phyloP scores from a whole-genome alignment of 2,888 invertebrate genomes.

The Dasysyrphus tricinctus region DNA sequence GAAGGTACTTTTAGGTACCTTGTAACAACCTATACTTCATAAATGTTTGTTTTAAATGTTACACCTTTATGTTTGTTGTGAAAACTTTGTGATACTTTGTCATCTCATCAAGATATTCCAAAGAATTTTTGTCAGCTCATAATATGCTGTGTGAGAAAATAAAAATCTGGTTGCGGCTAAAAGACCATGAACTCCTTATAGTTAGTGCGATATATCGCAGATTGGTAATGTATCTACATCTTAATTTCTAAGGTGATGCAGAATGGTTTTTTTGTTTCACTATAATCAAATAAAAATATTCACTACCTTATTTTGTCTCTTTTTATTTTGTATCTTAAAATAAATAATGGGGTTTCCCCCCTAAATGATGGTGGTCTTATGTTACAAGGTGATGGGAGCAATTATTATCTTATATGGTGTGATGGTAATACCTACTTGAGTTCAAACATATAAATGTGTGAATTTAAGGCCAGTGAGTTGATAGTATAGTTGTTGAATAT shows the following conservation, averaged over 20 bases:
- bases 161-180: conserved; percentile 21
- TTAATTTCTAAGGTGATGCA: conserved; percentile 10
- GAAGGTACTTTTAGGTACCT: no score
- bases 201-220: conserved; percentile 21
- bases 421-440: not conserved
- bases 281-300: conserved; percentile 3
- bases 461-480: conserved; percentile 3
- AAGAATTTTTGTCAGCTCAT: conserved; percentile 23
- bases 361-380: not conserved
- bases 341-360: conserved; percentile 20
- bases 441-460: conserved; percentile 8
- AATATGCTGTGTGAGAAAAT: conserved; percentile 20
- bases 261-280: not conserved
- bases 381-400: conserved; percentile 60
- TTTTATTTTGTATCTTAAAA: conserved; percentile 12
- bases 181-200: conserved; percentile 57
- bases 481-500: not conserved
- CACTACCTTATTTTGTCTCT: not conserved
- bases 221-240: conserved; percentile 18
- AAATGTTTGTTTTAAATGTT: conserved; percentile 7
- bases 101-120: conserved; percentile 12
- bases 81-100: conserved; percentile 26
- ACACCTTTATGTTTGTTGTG: conserved; percentile 7
- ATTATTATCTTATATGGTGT: conserved; percentile 8
- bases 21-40: not conserved